Evolutionary conservation across 2,888 invertebrate species (phyloP).

Genomic region (Ichneumoninae sp.): DNA sequence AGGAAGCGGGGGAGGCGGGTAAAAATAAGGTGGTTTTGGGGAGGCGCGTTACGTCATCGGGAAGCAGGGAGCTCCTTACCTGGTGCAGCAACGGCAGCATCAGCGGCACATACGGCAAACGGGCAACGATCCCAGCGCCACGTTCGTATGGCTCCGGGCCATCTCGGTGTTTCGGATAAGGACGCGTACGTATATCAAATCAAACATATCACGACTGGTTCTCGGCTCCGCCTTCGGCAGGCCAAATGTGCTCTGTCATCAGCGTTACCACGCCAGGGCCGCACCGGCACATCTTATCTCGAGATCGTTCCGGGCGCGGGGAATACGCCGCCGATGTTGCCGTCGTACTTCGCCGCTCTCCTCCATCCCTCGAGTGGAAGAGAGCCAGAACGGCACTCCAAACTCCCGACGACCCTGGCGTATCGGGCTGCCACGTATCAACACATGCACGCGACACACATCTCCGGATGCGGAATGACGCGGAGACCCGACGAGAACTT

Average conservation of each 20-base stretch:
- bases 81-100: conserved; percentile 27
- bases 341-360: conserved; percentile 4
- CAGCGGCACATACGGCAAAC: conserved; percentile 46
- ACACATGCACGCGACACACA: conserved; percentile 15
- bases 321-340: conserved; percentile 46
- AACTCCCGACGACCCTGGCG: conserved; percentile 5
- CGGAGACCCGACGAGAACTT: conserved; percentile 33
- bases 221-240: conserved; percentile 71
- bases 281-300: conserved; percentile 64
- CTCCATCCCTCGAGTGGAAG: not conserved
- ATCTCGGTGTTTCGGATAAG: conserved; percentile 69
- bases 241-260: conserved; percentile 73
- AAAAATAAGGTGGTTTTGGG: conserved; percentile 33
- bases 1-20: not conserved
- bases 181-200: conserved; percentile 73
- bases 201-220: conserved; percentile 73
- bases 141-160: conserved; percentile 45
- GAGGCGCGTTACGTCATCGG: conserved; percentile 51
- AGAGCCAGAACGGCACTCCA: conserved; percentile 7
- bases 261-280: conserved; percentile 63
- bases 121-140: conserved; percentile 44
- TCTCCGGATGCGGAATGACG: conserved; percentile 49
- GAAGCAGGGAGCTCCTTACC: conserved; percentile 51
- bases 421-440: not conserved
- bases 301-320: conserved; percentile 66